phyloP scores from a whole-genome alignment of 92 coral and sea anemone species.

The Epizoanthus stellaris region DNA sequence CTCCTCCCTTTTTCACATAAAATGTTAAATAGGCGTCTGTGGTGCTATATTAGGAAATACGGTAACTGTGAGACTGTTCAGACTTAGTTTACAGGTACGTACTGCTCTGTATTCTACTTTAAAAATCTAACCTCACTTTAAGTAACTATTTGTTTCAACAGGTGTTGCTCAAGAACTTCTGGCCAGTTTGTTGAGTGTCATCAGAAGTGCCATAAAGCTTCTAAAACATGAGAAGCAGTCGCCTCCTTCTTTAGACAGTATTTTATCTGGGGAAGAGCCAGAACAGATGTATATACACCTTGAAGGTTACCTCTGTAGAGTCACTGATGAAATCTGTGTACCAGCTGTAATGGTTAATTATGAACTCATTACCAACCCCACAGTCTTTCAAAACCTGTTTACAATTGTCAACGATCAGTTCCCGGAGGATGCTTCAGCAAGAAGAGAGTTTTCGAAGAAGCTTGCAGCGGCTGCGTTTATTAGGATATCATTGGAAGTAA shows the following conservation, averaged over 20 bases:
- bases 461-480: conserved; percentile 79
- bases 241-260: conserved; percentile 65
- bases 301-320: conserved; percentile 55
- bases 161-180: conserved; percentile 72
- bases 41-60: too few species aligned
- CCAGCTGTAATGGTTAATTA: conserved; percentile 82
- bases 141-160: conserved; percentile 11
- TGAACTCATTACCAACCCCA: conserved; percentile 61
- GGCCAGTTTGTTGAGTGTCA: conserved; percentile 58
- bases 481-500: conserved; percentile 78
- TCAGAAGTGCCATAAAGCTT: conserved; percentile 65
- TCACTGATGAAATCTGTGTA: conserved; percentile 84
- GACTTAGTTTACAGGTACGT: too few species aligned
- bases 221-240: conserved; percentile 41
- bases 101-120: too few species aligned
- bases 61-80: too few species aligned
- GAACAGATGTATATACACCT: conserved; percentile 20
- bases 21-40: too few species aligned
- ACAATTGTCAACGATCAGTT: conserved; percentile 70
- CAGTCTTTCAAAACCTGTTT: conserved; percentile 74
- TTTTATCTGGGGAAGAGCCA: conserved; percentile 58
- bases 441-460: conserved; percentile 70
- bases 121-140: too few species aligned
- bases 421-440: conserved; percentile 22
- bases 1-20: too few species aligned